Base-by-base conservation (phyloP, 2,113 vertebrate genomes). In the Daboia siamensis region DNA sequence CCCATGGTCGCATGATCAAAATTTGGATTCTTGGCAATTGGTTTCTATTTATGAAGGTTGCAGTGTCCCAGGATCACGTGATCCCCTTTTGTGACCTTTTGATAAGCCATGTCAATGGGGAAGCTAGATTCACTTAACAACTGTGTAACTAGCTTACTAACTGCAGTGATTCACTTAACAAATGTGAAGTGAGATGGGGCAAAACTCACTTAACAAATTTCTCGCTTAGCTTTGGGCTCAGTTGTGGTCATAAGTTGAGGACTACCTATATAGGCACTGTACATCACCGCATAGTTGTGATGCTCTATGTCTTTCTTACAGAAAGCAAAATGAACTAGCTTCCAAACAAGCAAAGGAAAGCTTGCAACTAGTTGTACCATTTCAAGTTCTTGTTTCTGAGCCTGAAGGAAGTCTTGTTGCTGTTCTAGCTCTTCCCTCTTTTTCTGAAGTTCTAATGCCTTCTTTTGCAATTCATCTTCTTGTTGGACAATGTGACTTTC, bases 371-470 rank as follows among this genome's bases (percentile, higher is more conserved):
- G 0, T 29, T 2, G 1, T 95, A 99, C 99, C 98, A 99, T 98
- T 69, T 99, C 98, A 61, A 99, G 97, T 93, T 99, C 98, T 4
- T 98, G 94, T 95, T 99, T 99, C 97, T 99, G 99, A 80, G 98
- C 98, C 93, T 99, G 98, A 23, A 99, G 98, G 93, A 98, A 98
- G 91, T 99, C 98, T 0, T 99, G 99, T 91, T 99, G 98, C 89
- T 96, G 97, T 91, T 99, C 98, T 88, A 99, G 97, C 88, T 99
- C 99, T 48, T 99, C 98, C 92, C 97, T 98, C 96, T 99, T 98
- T 93, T 98, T 98, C 96, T 98, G 97, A 94, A 99, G 98, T 51
- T 99, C 98, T 44, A 97, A 96, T 52, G 98, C 97, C 93, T 98
- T 99, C 97, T 97, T 97, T 94, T 96, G 97, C 21, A 99, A 98